These are phyloP conservation scores for Troides aeacus DNA, from an alignment of 2,888 invertebrate species.

Conservation along the genomic window DNA sequence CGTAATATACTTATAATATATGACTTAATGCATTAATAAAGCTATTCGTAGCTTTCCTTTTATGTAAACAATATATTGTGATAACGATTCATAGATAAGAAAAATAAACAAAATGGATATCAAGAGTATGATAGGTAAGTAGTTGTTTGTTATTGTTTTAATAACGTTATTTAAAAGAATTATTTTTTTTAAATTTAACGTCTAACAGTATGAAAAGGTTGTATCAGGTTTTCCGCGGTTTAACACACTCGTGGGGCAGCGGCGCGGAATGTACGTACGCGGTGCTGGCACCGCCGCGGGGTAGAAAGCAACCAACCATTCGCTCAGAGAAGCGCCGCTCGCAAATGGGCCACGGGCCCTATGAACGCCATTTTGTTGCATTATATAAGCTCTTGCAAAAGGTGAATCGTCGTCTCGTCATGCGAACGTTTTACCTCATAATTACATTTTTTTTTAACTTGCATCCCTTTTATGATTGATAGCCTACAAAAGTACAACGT, in stretches of 20 bases:
- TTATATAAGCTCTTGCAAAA: constrained; percentile 33
- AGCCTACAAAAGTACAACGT: too few relatives aligned
- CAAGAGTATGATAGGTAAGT: too few relatives aligned
- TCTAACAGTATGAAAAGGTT: background rate
- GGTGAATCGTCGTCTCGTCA: constrained; percentile 16
- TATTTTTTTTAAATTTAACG: too few relatives aligned
- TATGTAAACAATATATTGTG: too few relatives aligned
- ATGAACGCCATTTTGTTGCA: constrained; percentile 40
- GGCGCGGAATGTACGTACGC: constrained; percentile 50
- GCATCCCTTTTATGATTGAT: too few relatives aligned
- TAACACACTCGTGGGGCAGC: constrained; percentile 33
- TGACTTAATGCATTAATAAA: too few relatives aligned
- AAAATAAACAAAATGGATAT: too few relatives aligned
- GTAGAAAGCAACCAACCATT: constrained; percentile 55
- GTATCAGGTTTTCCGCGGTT: constrained; percentile 10
- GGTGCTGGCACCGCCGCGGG: constrained; percentile 48
- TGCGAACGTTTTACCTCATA: background rate
- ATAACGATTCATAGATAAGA: too few relatives aligned
- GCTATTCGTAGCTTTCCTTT: too few relatives aligned
- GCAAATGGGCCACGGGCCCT: constrained; percentile 47
- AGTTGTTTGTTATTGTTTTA: too few relatives aligned
- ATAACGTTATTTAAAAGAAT: too few relatives aligned
- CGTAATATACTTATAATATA: too few relatives aligned
- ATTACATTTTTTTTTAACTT: background rate
- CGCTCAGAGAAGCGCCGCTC: constrained; percentile 34